These are phyloP conservation scores for Egretta garzetta DNA, from an alignment of 2,113 vertebrate genomes.

Conservation along the genomic window DNA sequence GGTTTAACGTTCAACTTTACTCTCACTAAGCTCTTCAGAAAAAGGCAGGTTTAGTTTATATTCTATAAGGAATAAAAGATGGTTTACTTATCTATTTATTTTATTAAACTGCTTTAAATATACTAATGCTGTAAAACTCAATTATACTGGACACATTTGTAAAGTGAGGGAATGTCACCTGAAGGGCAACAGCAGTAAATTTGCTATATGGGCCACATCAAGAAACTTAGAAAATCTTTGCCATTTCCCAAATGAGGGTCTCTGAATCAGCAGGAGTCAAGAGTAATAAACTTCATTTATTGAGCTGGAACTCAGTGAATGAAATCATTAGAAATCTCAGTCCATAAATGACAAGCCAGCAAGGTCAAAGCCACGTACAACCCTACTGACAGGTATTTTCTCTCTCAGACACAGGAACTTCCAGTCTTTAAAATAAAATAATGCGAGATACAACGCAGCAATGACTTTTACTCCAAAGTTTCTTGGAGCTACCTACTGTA, in stretches of 20 bases:
- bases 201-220: too few relatives aligned
- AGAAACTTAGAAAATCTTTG: not conserved
- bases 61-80: not conserved
- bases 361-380: not conserved
- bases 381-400: not conserved
- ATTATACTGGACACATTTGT: too few relatives aligned
- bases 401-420: not conserved
- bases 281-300: not conserved
- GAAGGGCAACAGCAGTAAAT: not conserved
- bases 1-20: not conserved
- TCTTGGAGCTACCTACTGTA: not conserved
- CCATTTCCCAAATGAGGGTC: not conserved
- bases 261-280: not conserved
- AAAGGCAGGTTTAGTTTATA: not conserved
- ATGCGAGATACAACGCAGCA: accelerated
- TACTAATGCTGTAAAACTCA: not conserved
- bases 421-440: not conserved
- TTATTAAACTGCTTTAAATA: not conserved
- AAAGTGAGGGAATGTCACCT: not conserved
- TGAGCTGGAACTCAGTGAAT: not conserved
- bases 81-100: not conserved
- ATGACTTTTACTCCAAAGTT: not conserved
- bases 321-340: not conserved
- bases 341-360: not conserved
- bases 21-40: not conserved